Conservation (phyloP, 2,797 vertebrate genomes). For the Pangasius krempfi region DNA sequence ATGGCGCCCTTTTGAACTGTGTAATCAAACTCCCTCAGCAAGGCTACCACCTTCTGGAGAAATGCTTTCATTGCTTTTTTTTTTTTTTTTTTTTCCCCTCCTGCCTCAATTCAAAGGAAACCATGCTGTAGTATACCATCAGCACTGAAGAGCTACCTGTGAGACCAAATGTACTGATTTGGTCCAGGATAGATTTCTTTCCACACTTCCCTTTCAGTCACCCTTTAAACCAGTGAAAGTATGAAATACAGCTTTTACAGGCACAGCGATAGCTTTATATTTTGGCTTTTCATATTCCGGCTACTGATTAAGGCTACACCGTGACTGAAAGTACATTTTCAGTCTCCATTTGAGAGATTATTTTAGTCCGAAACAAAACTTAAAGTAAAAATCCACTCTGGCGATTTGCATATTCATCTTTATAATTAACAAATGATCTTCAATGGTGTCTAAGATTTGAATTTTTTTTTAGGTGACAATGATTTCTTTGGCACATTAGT, state of each 20-base stretch:
- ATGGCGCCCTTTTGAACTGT: background rate
- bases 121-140: too few relatives aligned
- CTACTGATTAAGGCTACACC: background rate
- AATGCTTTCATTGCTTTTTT: background rate
- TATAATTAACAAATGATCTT: too few relatives aligned
- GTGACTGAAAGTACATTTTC: background rate
- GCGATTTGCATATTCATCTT: too few relatives aligned
- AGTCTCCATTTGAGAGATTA: background rate
- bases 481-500: background rate
- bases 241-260: background rate
- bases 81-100: background rate
- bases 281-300: background rate
- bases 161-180: background rate
- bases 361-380: background rate
- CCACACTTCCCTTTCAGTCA: background rate
- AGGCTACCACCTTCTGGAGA: slow-evolving; percentile 61
- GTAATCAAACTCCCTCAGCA: slow-evolving; percentile 37
- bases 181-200: background rate
- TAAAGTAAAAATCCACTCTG: too few relatives aligned
- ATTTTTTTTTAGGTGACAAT: background rate
- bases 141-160: background rate
- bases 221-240: background rate
- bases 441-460: too few relatives aligned
- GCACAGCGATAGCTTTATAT: too few relatives aligned
- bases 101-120: background rate